Evolutionary conservation across 2,888 invertebrate species (phyloP).

Genomic region (Luffia ferchaultella): DNA sequence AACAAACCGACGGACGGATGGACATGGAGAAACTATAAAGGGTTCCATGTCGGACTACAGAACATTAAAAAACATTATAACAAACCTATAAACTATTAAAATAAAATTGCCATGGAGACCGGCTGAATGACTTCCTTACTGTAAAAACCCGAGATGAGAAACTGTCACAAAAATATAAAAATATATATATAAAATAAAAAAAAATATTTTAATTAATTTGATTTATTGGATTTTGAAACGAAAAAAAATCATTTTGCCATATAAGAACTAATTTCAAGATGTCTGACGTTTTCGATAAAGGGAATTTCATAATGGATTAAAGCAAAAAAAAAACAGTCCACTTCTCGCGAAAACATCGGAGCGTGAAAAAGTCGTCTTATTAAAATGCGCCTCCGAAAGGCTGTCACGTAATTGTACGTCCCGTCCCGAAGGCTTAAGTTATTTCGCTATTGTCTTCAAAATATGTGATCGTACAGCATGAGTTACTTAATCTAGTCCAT

Average conservation of each 20-base stretch:
- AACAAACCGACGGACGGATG: too few relatives aligned
- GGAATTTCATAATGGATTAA: neutral
- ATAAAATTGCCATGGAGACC: too few relatives aligned
- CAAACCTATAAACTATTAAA: too few relatives aligned
- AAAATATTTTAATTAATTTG: too few relatives aligned
- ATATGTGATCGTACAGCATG: slow-evolving; percentile 7
- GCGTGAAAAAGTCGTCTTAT: slow-evolving; percentile 35
- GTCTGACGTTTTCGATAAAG: slow-evolving; percentile 1
- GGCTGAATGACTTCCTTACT: too few relatives aligned
- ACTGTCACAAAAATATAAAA: too few relatives aligned
- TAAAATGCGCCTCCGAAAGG: slow-evolving; percentile 28
- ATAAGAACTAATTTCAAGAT: neutral
- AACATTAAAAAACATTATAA: too few relatives aligned
- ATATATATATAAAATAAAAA: too few relatives aligned
- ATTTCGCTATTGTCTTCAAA: slow-evolving; percentile 13
- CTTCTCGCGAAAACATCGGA: slow-evolving; percentile 8
- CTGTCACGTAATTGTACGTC: slow-evolving; percentile 22
- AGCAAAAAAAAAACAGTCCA: slow-evolving; percentile 1
- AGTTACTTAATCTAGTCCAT: too few relatives aligned
- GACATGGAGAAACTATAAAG: too few relatives aligned
- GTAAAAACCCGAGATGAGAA: too few relatives aligned
- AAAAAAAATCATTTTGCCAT: neutral
- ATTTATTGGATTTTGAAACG: neutral
- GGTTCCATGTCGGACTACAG: too few relatives aligned
- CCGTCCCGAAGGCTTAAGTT: slow-evolving; percentile 14